Base-by-base conservation (phyloP, 1,140 invertebrate species). In the Scaptomyza hsui region DNA sequence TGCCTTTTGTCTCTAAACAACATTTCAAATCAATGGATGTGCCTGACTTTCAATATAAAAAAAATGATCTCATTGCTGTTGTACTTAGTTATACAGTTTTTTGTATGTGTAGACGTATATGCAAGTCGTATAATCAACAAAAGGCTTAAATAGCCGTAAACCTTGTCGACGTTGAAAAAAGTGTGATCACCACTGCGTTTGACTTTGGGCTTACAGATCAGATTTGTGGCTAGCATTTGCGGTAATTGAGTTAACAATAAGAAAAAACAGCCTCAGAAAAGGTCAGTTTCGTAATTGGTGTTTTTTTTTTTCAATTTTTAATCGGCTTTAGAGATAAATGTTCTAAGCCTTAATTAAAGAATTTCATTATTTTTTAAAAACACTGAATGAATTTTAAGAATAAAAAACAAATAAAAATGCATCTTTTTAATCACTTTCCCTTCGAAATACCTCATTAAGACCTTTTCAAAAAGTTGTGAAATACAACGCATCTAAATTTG, bases 51-150 rank as follows among this genome's bases (percentile, higher is more conserved):
- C 41, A 52, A 39, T 68, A 80, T 57, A 74, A 56, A 70, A 71
- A 74, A 71, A 71, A 19, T 75, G 72, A 75, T 75, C 68, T 75
- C 72, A 75, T 72, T 75, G 72, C 53, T 39, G 32, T 63, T 62
- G 35, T 69, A 29, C 51, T 45, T 32, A 37, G 39, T 15, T 42
- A n/a, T 15, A 9, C 2, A 37, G 41, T 15, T 26, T 13, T 19
- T 12, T 18, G 9, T 32, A n/a, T 19, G 26, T 18, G 18, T 12
- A 16, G 35, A 21, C 18, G 18, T 37, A 19, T 53, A 52, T 52
- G 39, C 39, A 52, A 42, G 60, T 35, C n/a, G 19, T 42, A 26
- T 26, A 29, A 29, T 26, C 52, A 56, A 65, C 53, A 65, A 71
- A 71, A 71, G 68, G 68, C 39, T 57, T 71, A 45, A 65, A 71